Base-by-base conservation (phyloP, 2,113 vertebrate genomes). In the Chaetura pelagica region DNA sequence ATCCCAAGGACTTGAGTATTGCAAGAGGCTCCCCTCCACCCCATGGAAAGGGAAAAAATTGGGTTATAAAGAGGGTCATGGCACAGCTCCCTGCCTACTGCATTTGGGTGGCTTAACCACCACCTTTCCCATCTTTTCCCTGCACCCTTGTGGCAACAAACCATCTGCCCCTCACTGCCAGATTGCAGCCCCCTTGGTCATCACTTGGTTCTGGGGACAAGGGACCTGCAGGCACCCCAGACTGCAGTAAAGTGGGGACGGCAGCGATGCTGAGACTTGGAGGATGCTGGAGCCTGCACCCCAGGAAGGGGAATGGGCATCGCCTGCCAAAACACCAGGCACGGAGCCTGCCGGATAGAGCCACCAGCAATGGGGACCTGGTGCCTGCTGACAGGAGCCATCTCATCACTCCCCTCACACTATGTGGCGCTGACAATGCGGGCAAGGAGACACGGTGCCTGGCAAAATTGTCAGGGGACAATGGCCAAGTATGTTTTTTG, bases 1-100 rank as follows among this genome's bases (percentile, higher is more conserved):
- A 78, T 66, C 80, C 92, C 2, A 0, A 92, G 66, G 71, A 72
- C 64, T 69, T 0, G 1, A 79, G 85, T 46, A 34, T 51, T 34
- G 10, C 84, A 78, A 91, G 69, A 84, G 87, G 66, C 69, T 95
- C 71, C 91, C 44, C 46, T 76, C 83, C 66, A 92, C 40, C 57
- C 64, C 90, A 63, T 0, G 2, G 32, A 78, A 93, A 84, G 67
- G 82, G 74, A 82, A 89, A 90, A 72, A 35, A 18, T 52, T 72
- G 64, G 88, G 66, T 84, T 94, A 86, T 42, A 61, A 35, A 91
- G 90, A 67, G 75, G 75, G 61, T 88, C 73, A 64, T 44, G 64
- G 68, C 58, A 88, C 7, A 4, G 52, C 19, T 78, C 19, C 73
- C 69, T 68, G 27, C 67, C 88, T 62, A 14, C 84, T 77, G 49